Conservation (phyloP, 2,797 vertebrate genomes). For the Falco cherrug region DNA sequence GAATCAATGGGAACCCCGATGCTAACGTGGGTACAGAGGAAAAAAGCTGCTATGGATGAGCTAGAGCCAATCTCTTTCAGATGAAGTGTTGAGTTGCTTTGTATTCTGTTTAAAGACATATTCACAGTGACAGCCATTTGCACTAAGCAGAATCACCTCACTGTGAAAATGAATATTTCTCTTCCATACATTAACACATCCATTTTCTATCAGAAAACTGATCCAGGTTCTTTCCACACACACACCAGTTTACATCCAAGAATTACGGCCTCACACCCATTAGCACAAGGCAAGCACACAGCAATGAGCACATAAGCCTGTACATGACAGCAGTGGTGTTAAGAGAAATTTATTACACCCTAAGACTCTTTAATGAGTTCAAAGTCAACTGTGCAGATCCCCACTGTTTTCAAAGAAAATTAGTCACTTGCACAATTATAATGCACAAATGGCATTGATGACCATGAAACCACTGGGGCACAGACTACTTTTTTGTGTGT, state of each 20-base stretch:
- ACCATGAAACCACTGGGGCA: not conserved
- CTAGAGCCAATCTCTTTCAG: not conserved
- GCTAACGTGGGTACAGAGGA: not conserved
- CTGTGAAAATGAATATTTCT: not conserved
- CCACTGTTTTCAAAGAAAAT: not conserved
- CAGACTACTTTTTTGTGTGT: too few relatives aligned
- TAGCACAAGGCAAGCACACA: too few relatives aligned
- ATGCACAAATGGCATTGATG: not conserved
- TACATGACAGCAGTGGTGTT: too few relatives aligned
- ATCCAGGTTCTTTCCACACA: not conserved
- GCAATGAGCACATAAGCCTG: not conserved
- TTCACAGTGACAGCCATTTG: not conserved
- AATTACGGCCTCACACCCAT: not conserved
- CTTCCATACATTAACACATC: not conserved
- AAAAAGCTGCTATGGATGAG: not conserved
- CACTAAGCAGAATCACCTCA: not conserved
- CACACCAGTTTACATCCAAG: accelerated
- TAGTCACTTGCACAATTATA: not conserved
- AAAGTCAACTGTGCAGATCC: not conserved
- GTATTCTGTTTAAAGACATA: not conserved
- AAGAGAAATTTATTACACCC: not conserved
- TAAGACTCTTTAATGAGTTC: not conserved
- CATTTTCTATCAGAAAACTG: not conserved
- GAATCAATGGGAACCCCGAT: not conserved
- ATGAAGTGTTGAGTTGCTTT: not conserved